These are phyloP conservation scores for Gonatopus flavifemur DNA, from an alignment of 1,140 invertebrate species.

Conservation along the genomic window DNA sequence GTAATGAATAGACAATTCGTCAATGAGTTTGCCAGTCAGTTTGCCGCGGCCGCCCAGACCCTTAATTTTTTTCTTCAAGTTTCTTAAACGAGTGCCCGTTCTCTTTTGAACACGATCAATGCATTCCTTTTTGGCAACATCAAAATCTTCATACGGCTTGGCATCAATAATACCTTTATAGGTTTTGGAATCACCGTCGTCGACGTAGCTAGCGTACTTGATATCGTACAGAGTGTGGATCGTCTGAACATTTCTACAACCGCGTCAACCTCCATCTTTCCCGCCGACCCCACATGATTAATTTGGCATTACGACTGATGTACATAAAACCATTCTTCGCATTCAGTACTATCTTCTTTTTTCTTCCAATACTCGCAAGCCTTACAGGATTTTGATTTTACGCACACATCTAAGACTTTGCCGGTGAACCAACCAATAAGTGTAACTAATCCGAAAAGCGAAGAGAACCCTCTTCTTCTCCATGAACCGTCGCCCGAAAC, in stretches of 20 bases:
- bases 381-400: slow-evolving; percentile 5
- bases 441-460: no score
- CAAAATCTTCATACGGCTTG: slow-evolving; percentile 22
- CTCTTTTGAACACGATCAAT: no score
- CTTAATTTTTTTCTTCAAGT: no score
- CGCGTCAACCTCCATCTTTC: no score
- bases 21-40: no score
- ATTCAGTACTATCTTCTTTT: neutral
- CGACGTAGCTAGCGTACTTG: slow-evolving; percentile 11
- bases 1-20: no score
- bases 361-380: no score
- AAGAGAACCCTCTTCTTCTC: neutral
- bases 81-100: no score
- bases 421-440: slow-evolving; percentile 2
- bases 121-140: slow-evolving; percentile 14
- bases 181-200: no score
- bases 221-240: neutral
- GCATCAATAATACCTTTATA: neutral
- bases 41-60: no score
- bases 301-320: neutral
- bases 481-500: slow-evolving; percentile 1
- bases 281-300: slow-evolving; percentile 11
- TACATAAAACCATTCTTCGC: neutral
- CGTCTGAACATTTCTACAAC: slow-evolving; percentile 9
- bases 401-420: neutral